Conservation (phyloP, 2,113 vertebrate species). For the Condylura cristata region DNA sequence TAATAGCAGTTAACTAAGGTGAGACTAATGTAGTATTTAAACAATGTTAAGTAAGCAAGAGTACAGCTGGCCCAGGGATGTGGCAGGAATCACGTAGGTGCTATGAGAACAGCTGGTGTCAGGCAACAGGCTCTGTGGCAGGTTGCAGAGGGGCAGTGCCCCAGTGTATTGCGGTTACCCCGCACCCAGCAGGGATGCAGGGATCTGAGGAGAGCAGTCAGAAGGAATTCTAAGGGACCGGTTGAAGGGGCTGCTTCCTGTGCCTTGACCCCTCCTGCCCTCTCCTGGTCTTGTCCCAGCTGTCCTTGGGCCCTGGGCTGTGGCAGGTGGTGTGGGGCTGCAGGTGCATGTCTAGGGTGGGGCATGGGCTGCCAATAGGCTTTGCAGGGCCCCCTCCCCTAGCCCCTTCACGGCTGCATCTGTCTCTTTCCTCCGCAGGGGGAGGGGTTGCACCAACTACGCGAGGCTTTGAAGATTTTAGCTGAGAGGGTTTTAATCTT, state of each 20-base stretch:
- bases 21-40: neutral
- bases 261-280: neutral
- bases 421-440: conserved; percentile 98
- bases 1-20: neutral
- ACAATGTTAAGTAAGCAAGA: neutral
- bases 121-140: neutral
- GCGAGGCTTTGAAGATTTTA: conserved; percentile 99
- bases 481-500: conserved; percentile 99
- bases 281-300: conserved; percentile 16
- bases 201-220: neutral
- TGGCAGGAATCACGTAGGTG: neutral
- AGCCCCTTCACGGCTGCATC: conserved; percentile 95
- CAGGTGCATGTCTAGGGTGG: conserved; percentile 68
- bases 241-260: conserved; percentile 7
- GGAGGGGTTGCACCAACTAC: conserved; percentile 99
- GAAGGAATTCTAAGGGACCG: neutral
- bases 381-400: conserved; percentile 59
- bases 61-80: neutral
- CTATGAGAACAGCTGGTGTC: neutral
- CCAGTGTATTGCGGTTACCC: too few relatives aligned
- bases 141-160: neutral
- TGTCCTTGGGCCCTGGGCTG: conserved; percentile 59
- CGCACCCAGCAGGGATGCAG: neutral
- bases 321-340: conserved; percentile 35
- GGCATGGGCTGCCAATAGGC: conserved; percentile 59